Evolutionary conservation across 92 coral and sea anemone species (phyloP).

Genomic region (Actinostola sp.): DNA sequence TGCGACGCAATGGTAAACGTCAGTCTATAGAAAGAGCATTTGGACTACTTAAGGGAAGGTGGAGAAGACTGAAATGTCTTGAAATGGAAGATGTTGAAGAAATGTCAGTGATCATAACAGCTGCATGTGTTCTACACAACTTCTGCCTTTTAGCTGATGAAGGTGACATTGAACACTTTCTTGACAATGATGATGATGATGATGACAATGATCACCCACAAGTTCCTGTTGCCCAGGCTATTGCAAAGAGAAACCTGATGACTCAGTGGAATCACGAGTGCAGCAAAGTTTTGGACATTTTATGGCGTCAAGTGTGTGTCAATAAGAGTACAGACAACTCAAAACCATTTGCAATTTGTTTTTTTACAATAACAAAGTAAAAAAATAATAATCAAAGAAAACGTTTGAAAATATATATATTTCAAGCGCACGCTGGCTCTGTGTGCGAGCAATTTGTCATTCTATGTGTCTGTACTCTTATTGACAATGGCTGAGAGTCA

Average conservation of each 20-base stretch:
- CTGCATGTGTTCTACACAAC: constrained; percentile 58
- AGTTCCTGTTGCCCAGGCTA: constrained; percentile 14
- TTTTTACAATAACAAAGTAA: no score
- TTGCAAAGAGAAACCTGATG: constrained; percentile 28
- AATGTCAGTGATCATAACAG: constrained; percentile 21
- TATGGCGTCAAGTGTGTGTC: no score
- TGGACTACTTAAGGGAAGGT: constrained; percentile 46
- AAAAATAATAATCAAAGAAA: no score
- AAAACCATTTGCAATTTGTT: no score
- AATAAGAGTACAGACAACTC: no score
- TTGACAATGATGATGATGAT: constrained; percentile 34
- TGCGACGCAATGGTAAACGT: constrained; percentile 23
- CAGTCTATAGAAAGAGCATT: constrained; percentile 44
- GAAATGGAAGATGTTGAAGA: constrained; percentile 30
- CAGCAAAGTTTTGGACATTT: no score
- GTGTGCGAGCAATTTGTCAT: no score
- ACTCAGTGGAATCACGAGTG: no score
- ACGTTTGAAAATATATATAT: no score
- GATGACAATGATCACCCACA: constrained; percentile 24
- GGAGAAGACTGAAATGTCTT: constrained; percentile 35
- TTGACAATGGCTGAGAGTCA: no score
- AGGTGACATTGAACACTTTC: constrained; percentile 47
- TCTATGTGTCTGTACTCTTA: no score
- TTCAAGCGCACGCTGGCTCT: no score
- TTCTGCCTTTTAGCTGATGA: constrained; percentile 42